A percentile compares a stretch with the other conserved stretches of the same genome.
Conservation (phyloP, 2,113 vertebrate species). For the Archocentrus centrarchus region DNA sequence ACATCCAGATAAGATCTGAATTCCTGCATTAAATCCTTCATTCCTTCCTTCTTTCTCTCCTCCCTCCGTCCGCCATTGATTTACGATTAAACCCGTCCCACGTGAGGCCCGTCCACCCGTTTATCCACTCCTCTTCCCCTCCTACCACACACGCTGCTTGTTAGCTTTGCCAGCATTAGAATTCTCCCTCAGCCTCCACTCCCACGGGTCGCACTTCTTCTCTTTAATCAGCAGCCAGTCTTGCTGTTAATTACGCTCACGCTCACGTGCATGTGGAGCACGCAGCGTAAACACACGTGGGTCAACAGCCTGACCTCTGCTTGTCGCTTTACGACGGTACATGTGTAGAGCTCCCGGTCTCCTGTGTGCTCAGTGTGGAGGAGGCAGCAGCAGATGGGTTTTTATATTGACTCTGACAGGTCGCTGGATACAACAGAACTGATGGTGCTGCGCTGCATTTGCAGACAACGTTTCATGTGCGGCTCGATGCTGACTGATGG, state of each 20-base stretch:
- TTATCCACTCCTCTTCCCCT: not conserved
- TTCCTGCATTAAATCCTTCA: not conserved
- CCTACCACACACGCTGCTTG: not conserved
- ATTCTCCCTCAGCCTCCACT: conserved; percentile 29
- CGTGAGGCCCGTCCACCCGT: not conserved
- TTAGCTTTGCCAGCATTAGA: conserved; percentile 30
- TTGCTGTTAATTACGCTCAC: conserved; percentile 31
- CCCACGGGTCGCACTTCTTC: conserved; percentile 28
- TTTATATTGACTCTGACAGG: conserved; percentile 2
- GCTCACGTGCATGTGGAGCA: not conserved
- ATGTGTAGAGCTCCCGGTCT: conserved; percentile 9
- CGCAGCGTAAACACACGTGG: not conserved
- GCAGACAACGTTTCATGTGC: not conserved
- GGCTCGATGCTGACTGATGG: not conserved
- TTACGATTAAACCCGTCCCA: conserved; percentile 33
- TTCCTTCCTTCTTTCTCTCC: not conserved
- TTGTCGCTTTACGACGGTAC: conserved; percentile 3
- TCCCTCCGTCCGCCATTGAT: conserved; percentile 25
- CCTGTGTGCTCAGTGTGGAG: conserved; percentile 3
- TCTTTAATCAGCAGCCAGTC: conserved; percentile 40
- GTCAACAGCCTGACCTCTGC: conserved; percentile 18
- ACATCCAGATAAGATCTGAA: conserved; percentile 22
- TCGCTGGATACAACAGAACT: not conserved
- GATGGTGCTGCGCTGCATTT: not conserved
- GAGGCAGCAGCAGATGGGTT: conserved; percentile 28